Conservation (phyloP, 2,797 vertebrate species). For the Helostoma temminkii region DNA sequence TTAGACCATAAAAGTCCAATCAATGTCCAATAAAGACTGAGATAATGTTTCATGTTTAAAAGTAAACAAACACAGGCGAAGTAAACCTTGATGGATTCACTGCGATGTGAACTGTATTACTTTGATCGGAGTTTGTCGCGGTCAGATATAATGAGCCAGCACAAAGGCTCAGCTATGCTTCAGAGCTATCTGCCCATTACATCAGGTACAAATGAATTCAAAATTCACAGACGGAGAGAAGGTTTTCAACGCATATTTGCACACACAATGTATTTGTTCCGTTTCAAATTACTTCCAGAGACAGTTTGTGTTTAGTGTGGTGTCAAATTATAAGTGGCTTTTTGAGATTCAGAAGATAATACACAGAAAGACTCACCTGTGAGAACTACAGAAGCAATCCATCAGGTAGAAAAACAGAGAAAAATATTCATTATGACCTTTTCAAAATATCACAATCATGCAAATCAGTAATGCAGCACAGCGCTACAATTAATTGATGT, state of each 20-base stretch:
- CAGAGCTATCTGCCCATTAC: too few species aligned
- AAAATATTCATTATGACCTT: slow-evolving; percentile 21
- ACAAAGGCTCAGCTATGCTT: too few species aligned
- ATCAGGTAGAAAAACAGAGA: slow-evolving; percentile 43
- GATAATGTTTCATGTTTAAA: too few species aligned
- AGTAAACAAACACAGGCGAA: too few species aligned
- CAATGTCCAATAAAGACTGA: too few species aligned
- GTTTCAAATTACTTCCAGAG: slow-evolving; percentile 1
- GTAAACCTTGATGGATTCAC: too few species aligned
- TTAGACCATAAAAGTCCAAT: neutral
- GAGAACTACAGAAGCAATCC: slow-evolving; percentile 79
- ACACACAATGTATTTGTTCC: neutral
- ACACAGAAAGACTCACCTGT: slow-evolving; percentile 77
- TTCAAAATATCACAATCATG: slow-evolving; percentile 19
- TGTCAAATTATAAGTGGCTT: neutral
- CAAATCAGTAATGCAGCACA: slow-evolving; percentile 9
- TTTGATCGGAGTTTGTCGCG: too few species aligned
- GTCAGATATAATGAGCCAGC: too few species aligned
- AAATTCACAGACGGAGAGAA: neutral
- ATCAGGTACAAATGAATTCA: too few species aligned
- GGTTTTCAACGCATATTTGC: neutral
- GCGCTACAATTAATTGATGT: slow-evolving; percentile 20
- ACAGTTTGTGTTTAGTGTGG: neutral
- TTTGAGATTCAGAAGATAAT: slow-evolving; percentile 1
- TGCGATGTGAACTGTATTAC: too few species aligned